phyloP scores from a whole-genome alignment of 2,888 invertebrate species.

The Caenorhabditis sulstoni region DNA sequence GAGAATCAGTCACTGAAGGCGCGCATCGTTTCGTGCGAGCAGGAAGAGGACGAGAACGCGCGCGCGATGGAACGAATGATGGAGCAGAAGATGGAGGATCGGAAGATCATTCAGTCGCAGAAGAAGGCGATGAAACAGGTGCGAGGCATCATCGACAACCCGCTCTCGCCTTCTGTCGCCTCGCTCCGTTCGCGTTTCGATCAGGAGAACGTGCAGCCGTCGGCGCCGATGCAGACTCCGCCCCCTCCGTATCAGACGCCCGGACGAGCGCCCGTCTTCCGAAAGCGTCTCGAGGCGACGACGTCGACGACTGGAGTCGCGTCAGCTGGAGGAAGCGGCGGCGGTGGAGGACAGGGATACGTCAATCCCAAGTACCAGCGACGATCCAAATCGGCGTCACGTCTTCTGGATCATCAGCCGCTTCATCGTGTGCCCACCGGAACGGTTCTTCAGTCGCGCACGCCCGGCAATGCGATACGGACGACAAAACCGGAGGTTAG shows the following conservation, averaged over 20 bases:
- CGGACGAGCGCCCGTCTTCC: conserved; percentile 32
- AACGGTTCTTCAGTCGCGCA: conserved; percentile 90
- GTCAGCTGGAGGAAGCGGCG: neutral
- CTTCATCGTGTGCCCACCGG: conserved; percentile 72
- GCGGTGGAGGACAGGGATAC: conserved; percentile 49
- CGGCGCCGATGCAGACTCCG: conserved; percentile 53
- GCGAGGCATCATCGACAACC: conserved; percentile 54
- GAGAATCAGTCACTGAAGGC: conserved; percentile 66
- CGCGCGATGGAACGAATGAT: conserved; percentile 57
- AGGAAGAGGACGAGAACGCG: conserved; percentile 62
- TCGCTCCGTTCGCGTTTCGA: conserved; percentile 62
- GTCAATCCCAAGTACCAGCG: conserved; percentile 65
- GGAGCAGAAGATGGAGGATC: conserved; percentile 48
- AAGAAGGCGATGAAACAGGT: conserved; percentile 54
- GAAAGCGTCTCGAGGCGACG: conserved; percentile 34
- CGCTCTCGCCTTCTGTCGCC: conserved; percentile 57
- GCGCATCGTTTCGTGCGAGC: conserved; percentile 67
- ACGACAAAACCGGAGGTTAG: conserved; percentile 84
- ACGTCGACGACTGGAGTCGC: conserved; percentile 29
- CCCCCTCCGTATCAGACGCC: conserved; percentile 59
- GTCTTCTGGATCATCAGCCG: conserved; percentile 77
- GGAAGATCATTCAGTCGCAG: conserved; percentile 44
- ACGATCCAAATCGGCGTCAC: conserved; percentile 68
- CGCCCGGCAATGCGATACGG: conserved; percentile 85
- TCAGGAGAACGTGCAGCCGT: conserved; percentile 42